These are phyloP conservation scores for Caenorhabditis becei DNA, from an alignment of 2,888 invertebrate genomes.

Conservation along the genomic window DNA sequence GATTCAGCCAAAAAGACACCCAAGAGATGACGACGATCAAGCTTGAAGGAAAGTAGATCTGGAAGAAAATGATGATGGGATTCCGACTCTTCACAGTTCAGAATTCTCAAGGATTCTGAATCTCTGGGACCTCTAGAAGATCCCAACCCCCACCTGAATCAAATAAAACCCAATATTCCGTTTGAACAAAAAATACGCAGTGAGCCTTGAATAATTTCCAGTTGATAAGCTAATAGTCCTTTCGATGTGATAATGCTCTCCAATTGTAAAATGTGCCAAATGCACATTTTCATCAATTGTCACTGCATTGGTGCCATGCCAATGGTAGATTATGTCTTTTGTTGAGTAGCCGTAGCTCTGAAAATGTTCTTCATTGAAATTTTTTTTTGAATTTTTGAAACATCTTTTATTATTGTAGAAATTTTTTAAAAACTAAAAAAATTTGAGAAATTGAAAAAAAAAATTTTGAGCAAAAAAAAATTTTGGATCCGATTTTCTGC, in stretches of 20 bases:
- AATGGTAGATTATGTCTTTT: slow-evolving; percentile 82
- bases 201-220: slow-evolving; percentile 82
- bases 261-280: slow-evolving; percentile 82
- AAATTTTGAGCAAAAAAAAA: no score
- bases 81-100: neutral
- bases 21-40: slow-evolving; percentile 82
- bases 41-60: slow-evolving; percentile 82
- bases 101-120: no score
- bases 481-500: no score
- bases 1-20: slow-evolving; percentile 82
- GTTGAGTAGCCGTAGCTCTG: slow-evolving; percentile 82
- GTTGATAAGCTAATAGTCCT: slow-evolving; percentile 81
- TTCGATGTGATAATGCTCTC: slow-evolving; percentile 79
- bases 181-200: slow-evolving; percentile 80
- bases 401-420: no score
- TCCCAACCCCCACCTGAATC: slow-evolving; percentile 77
- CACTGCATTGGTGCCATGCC: slow-evolving; percentile 80
- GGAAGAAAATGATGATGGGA: neutral
- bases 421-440: slow-evolving; percentile 12
- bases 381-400: neutral
- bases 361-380: slow-evolving; percentile 52
- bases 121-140: no score
- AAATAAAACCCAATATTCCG: slow-evolving; percentile 82
- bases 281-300: slow-evolving; percentile 81
- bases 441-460: no score